phyloP scores from a whole-genome alignment of 2,888 invertebrate species.

The Leptopterna dolabrata region DNA sequence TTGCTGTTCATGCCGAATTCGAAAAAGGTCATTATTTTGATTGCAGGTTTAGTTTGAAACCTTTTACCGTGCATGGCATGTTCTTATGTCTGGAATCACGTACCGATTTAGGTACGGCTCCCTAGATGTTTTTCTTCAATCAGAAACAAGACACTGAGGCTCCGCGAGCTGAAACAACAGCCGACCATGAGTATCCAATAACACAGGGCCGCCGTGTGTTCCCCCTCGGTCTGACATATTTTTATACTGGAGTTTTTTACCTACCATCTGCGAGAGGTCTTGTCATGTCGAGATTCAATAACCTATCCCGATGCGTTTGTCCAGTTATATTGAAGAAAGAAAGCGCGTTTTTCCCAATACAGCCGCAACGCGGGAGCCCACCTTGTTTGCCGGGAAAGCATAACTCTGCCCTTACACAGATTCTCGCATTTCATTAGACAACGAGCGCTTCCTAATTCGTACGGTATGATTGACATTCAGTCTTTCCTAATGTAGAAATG shows the following conservation, averaged over 20 bases:
- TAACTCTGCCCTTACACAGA: not conserved
- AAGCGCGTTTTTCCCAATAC: not conserved
- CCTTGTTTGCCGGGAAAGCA: not conserved
- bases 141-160: not conserved
- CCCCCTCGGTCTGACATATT: constrained; percentile 23
- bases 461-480: not conserved
- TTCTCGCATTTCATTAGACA: not conserved
- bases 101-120: not conserved
- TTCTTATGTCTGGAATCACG: too few species aligned
- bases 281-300: constrained; percentile 36
- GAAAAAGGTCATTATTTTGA: too few species aligned
- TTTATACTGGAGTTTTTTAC: constrained; percentile 14
- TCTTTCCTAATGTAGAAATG: not conserved
- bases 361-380: not conserved
- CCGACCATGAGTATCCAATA: constrained; percentile 21
- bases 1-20: too few species aligned
- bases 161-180: constrained; percentile 16
- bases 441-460: not conserved
- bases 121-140: not conserved
- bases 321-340: constrained; percentile 12
- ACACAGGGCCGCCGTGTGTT: constrained; percentile 25
- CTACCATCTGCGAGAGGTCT: not conserved
- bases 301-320: not conserved
- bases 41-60: too few species aligned
- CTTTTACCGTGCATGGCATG: too few species aligned